Percentiles rank a stretch among this genome's conserved stretches.
Conservation (phyloP, 2,888 invertebrate species). For the Eupeodes luniger region DNA sequence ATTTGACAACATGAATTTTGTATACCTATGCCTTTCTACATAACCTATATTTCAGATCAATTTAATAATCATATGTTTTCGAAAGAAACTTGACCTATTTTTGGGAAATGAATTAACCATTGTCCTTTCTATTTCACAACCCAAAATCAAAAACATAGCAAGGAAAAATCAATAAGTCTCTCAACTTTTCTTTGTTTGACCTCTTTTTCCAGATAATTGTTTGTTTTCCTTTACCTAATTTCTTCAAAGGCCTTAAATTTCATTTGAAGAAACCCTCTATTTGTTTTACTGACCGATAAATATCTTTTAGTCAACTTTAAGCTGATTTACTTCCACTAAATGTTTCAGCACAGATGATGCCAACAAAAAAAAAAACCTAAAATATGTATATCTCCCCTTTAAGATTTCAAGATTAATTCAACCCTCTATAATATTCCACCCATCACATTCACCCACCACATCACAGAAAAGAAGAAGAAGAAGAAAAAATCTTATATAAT, state of each 20-base stretch:
- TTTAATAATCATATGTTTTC: no score
- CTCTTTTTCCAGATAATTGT: background rate
- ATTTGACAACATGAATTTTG: no score
- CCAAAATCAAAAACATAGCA: background rate
- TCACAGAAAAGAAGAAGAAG: background rate
- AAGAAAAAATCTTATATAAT: constrained; percentile 20
- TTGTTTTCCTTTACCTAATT: background rate
- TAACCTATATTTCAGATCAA: no score
- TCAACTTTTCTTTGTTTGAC: background rate
- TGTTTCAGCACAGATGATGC: constrained; percentile 60
- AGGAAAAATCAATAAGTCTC: background rate
- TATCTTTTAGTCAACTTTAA: constrained; percentile 55
- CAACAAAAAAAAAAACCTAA: constrained; percentile 7
- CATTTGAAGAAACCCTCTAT: constrained; percentile 5
- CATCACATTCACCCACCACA: background rate
- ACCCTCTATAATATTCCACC: constrained; percentile 1
- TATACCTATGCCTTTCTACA: no score
- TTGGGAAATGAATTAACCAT: background rate
- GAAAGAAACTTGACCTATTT: background rate
- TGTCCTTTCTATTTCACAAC: background rate
- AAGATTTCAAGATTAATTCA: constrained; percentile 36
- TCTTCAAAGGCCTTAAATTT: background rate
- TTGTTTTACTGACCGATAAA: constrained; percentile 55
- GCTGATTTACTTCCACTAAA: constrained; percentile 63
- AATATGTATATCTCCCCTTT: constrained; percentile 23